phyloP scores from a whole-genome alignment of 37 sponge, comb jelly and placozoan species.

The Spongia lamella region DNA sequence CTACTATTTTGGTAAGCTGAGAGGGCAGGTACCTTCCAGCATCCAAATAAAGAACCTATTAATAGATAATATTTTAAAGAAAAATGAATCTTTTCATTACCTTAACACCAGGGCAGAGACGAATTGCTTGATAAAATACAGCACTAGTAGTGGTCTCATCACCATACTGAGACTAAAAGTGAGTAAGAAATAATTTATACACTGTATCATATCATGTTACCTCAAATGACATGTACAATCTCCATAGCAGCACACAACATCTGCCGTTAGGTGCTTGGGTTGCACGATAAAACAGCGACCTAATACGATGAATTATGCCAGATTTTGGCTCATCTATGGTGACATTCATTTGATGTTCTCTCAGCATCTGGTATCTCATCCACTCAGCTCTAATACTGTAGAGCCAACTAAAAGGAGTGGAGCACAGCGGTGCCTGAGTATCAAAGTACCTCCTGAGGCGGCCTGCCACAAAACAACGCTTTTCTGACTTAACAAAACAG shows the following conservation, averaged over 20 bases:
- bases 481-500: constrained; percentile 36
- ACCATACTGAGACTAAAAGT: constrained; percentile 40
- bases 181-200: not conserved
- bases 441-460: constrained; percentile 58
- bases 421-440: not conserved
- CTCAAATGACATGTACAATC: constrained; percentile 68
- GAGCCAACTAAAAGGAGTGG: constrained; percentile 45
- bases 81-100: constrained; percentile 28
- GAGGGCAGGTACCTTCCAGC: constrained; percentile 43
- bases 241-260: constrained; percentile 77
- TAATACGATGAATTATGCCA: constrained; percentile 55
- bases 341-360: not conserved
- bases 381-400: constrained; percentile 50
- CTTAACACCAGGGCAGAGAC: constrained; percentile 85
- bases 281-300: constrained; percentile 59
- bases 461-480: constrained; percentile 53
- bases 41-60: constrained; percentile 78
- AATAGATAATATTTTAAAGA: not conserved
- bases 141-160: constrained; percentile 31
- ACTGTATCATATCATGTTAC: constrained; percentile 23
- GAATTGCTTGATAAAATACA: constrained; percentile 81
- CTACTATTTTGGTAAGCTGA: constrained; percentile 52
- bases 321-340: constrained; percentile 18
- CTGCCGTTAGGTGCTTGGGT: constrained; percentile 17
- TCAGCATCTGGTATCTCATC: constrained; percentile 26